These are phyloP conservation scores for Geodia barretti DNA, from an alignment of 37 sponge, comb jelly and placozoan species.

Conservation along the genomic window DNA sequence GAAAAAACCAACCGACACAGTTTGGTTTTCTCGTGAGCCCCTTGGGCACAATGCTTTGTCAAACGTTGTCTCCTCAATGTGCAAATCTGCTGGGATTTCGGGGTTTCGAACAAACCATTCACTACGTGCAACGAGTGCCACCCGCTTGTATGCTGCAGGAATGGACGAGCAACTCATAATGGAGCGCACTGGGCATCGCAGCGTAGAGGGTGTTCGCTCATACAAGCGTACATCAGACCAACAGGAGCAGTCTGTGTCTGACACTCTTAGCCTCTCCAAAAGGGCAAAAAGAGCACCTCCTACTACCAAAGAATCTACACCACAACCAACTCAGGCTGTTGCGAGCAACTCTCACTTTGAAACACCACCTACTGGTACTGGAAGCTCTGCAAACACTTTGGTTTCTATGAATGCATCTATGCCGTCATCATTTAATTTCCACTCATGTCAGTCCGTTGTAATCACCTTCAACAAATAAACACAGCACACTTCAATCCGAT, in stretches of 20 bases:
- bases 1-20: neutral
- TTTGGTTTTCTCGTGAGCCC: slow-evolving; percentile 20
- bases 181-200: slow-evolving; percentile 41
- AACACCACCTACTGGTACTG: no score
- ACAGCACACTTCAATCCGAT: no score
- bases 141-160: slow-evolving; percentile 13
- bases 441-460: no score
- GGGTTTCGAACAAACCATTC: slow-evolving; percentile 34
- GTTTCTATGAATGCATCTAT: no score
- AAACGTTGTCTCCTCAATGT: neutral
- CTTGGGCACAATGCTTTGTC: slow-evolving; percentile 13
- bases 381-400: no score
- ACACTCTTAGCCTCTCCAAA: slow-evolving; percentile 9
- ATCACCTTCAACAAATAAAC: no score
- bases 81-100: slow-evolving; percentile 10
- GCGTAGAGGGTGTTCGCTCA: slow-evolving; percentile 15
- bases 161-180: slow-evolving; percentile 47
- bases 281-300: no score
- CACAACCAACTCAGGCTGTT: no score
- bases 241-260: slow-evolving; percentile 8
- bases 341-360: no score
- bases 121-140: slow-evolving; percentile 28
- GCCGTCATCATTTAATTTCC: no score
- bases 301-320: no score
- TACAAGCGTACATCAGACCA: slow-evolving; percentile 16